phyloP scores from a whole-genome alignment of 2,113 vertebrate species.

The Semicossyphus pulcher region DNA sequence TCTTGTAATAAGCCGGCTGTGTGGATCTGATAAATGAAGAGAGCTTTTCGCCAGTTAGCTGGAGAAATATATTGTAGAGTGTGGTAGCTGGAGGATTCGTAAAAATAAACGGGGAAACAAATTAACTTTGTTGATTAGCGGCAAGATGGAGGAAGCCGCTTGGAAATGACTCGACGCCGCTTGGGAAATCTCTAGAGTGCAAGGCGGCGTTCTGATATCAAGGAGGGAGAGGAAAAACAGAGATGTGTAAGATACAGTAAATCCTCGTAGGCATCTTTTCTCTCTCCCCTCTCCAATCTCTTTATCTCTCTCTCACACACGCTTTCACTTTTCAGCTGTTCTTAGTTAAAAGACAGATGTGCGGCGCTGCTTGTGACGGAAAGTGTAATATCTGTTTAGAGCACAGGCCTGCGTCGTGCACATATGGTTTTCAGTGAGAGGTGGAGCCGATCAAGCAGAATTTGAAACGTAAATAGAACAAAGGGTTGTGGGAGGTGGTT shows the following conservation, averaged over 20 bases:
- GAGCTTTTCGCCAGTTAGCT: slow-evolving; percentile 74
- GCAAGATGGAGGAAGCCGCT: slow-evolving; percentile 65
- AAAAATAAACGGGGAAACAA: slow-evolving; percentile 70
- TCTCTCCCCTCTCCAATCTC: slow-evolving; percentile 40
- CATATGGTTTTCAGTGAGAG: slow-evolving; percentile 58
- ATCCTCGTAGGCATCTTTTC: slow-evolving; percentile 53
- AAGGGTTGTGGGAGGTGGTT: slow-evolving; percentile 59
- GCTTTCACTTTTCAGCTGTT: slow-evolving; percentile 49
- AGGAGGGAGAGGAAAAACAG: slow-evolving; percentile 30
- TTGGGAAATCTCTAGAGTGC: slow-evolving; percentile 68
- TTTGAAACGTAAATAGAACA: slow-evolving; percentile 65
- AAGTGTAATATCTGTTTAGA: slow-evolving; percentile 58
- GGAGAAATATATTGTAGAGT: slow-evolving; percentile 72
- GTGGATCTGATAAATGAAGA: slow-evolving; percentile 79
- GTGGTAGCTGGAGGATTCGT: slow-evolving; percentile 64
- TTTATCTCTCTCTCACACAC: slow-evolving; percentile 30
- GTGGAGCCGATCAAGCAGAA: slow-evolving; percentile 37
- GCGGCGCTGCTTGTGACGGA: slow-evolving; percentile 40
- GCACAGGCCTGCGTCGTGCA: slow-evolving; percentile 34
- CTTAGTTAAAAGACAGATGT: slow-evolving; percentile 63
- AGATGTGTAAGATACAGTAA: slow-evolving; percentile 67
- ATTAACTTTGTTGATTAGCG: slow-evolving; percentile 81
- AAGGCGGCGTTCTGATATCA: slow-evolving; percentile 40
- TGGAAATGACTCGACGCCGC: slow-evolving; percentile 62
- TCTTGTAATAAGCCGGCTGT: slow-evolving; percentile 80